phyloP scores from a whole-genome alignment of 1,140 invertebrate genomes.

The Drosophila pruinosa region DNA sequence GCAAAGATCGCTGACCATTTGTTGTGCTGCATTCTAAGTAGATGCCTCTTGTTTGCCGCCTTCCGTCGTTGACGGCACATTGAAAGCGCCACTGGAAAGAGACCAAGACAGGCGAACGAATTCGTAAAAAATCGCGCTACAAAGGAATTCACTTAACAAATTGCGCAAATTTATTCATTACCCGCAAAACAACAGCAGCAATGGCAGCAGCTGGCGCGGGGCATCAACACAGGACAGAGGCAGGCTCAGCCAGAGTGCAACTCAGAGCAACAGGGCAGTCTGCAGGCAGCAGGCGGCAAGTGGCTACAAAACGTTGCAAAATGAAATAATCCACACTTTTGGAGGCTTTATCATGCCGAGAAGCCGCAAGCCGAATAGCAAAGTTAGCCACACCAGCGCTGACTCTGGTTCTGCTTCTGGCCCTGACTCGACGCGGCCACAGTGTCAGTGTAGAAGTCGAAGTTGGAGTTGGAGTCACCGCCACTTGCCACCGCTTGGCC shows the following conservation, averaged over 20 bases:
- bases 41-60: slow-evolving; percentile 17
- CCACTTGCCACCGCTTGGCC: slow-evolving; percentile 47
- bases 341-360: slow-evolving; percentile 69
- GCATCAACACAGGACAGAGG: background rate
- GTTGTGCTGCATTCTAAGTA: slow-evolving; percentile 48
- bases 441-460: slow-evolving; percentile 21
- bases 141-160: slow-evolving; percentile 82
- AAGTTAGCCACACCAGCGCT: slow-evolving; percentile 23
- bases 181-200: slow-evolving; percentile 64
- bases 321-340: slow-evolving; percentile 81
- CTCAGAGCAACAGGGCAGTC: slow-evolving; percentile 15
- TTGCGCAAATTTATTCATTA: slow-evolving; percentile 81
- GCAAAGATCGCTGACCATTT: slow-evolving; percentile 12
- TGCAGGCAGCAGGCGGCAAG: slow-evolving; percentile 11
- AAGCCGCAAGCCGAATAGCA: slow-evolving; percentile 28
- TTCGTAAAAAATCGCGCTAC: slow-evolving; percentile 78
- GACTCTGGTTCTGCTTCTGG: no score
- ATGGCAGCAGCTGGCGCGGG: slow-evolving; percentile 4
- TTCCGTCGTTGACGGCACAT: background rate
- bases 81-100: slow-evolving; percentile 52
- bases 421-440: no score
- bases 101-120: slow-evolving; percentile 46
- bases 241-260: background rate
- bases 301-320: slow-evolving; percentile 74
- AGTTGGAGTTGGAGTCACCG: slow-evolving; percentile 17